Percentiles rank a stretch among this genome's conserved stretches.
phyloP scores from a whole-genome alignment of 2,797 vertebrate species.

The Neosalanx taihuensis region DNA sequence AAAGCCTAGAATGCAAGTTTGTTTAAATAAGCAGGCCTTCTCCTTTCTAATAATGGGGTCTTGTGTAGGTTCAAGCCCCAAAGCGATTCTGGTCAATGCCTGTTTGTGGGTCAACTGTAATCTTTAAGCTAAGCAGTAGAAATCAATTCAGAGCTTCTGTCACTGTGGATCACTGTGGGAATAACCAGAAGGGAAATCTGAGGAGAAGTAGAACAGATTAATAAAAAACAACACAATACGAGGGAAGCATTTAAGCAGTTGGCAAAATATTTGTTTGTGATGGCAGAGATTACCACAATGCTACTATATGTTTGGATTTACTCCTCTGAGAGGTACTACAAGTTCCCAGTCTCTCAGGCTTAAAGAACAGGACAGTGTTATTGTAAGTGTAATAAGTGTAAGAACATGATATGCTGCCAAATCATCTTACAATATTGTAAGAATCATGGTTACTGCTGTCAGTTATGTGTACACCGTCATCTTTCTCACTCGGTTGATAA shows the following conservation, averaged over 20 bases:
- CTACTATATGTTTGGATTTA: background rate
- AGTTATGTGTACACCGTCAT: conserved; percentile 58
- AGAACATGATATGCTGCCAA: background rate
- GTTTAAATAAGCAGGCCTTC: background rate
- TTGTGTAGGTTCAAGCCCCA: conserved; percentile 38
- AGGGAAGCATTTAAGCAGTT: background rate
- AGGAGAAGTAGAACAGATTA: conserved; percentile 29
- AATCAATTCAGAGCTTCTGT: conserved; percentile 41
- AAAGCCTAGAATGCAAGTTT: background rate
- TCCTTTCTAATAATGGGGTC: conserved; percentile 19
- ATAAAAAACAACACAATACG: conserved; percentile 22
- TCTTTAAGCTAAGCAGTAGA: conserved; percentile 8
- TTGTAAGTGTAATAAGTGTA: background rate
- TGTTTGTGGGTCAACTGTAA: conserved; percentile 62
- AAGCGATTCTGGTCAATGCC: conserved; percentile 35
- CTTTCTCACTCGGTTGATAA: conserved; percentile 41
- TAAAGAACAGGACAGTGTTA: background rate
- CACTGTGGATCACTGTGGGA: background rate
- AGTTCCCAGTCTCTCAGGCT: background rate
- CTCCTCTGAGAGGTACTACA: background rate
- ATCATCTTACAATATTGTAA: background rate
- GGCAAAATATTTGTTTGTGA: background rate
- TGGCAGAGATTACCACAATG: background rate
- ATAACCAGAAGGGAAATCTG: conserved; percentile 27
- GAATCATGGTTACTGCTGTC: conserved; percentile 27